A percentile compares a stretch with the other conserved stretches of the same genome.
phyloP scores from a whole-genome alignment of 1,140 invertebrate species.

The Drosophila oshimai region DNA sequence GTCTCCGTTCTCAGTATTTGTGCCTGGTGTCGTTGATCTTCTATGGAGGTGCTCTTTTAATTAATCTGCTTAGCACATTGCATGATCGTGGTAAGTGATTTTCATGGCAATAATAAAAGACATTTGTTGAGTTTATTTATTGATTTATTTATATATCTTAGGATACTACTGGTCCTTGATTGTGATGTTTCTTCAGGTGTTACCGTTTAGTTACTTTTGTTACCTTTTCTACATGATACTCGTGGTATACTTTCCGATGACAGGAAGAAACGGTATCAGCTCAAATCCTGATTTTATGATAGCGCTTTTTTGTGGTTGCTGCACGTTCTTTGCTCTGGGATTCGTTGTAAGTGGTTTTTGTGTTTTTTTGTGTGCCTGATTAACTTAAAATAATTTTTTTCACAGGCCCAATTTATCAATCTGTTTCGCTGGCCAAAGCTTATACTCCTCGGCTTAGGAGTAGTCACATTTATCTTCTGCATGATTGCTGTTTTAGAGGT shows the following conservation, averaged over 20 bases:
- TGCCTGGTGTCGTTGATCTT: constrained; percentile 62
- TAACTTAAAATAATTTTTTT: no score
- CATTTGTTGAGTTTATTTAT: background rate
- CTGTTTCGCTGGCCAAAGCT: constrained; percentile 63
- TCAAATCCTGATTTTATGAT: constrained; percentile 86
- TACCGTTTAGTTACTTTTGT: constrained; percentile 84
- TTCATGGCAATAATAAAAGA: background rate
- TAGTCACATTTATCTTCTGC: constrained; percentile 79
- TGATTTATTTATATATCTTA: no score
- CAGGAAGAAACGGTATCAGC: constrained; percentile 85
- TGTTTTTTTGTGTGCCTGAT: fast-evolving
- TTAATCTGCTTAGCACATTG: constrained; percentile 61
- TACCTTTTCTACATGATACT: constrained; percentile 87
- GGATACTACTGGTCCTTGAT: constrained; percentile 85
- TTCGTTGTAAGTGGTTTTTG: constrained; percentile 43
- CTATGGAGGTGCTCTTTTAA: constrained; percentile 43
- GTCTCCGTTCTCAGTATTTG: constrained; percentile 52
- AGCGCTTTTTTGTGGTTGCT: constrained; percentile 83
- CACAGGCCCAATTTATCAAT: constrained; percentile 63
- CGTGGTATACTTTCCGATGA: constrained; percentile 86
- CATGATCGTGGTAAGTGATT: constrained; percentile 61
- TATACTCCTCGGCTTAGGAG: constrained; percentile 36
- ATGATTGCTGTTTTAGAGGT: constrained; percentile 86
- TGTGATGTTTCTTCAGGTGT: constrained; percentile 81
- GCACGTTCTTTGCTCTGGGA: constrained; percentile 54